phyloP scores from a whole-genome alignment of 53 echinoderm and acorn worm genomes.

The Arbacia lixula region DNA sequence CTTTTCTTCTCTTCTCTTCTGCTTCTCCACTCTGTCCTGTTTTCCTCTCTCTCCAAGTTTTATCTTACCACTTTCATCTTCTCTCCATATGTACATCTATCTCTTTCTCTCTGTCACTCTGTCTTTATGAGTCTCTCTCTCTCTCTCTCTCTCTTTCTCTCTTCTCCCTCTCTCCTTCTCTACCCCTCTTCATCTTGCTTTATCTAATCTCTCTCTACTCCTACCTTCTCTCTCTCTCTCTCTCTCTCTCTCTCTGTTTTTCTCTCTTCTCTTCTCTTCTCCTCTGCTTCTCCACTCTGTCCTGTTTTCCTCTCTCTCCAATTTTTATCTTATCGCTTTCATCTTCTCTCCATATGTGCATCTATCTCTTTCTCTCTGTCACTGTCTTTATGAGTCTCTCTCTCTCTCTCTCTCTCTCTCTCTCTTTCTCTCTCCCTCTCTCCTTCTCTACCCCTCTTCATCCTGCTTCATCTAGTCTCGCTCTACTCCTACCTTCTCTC shows the following conservation, averaged over 20 bases:
- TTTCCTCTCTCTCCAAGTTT: neutral
- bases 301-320: neutral
- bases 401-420: neutral
- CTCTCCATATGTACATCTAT: neutral
- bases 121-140: neutral
- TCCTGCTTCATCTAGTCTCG: no score
- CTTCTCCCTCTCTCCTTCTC: neutral
- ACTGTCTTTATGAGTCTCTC: no score
- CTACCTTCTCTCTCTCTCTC: neutral
- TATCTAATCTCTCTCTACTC: no score
- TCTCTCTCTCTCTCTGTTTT: neutral
- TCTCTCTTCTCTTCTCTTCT: neutral
- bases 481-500: no score
- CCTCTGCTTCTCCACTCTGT: neutral
- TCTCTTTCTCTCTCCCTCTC: neutral
- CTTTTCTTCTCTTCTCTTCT: neutral
- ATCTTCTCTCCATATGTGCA: neutral
- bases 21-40: neutral
- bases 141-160: neutral
- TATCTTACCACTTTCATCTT: neutral
- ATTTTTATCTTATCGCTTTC: neutral
- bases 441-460: no score
- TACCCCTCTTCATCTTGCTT: no score
- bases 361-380: neutral
- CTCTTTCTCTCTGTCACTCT: neutral